Conservation (phyloP, 1,140 invertebrate genomes). For the Aphelinus certus region DNA sequence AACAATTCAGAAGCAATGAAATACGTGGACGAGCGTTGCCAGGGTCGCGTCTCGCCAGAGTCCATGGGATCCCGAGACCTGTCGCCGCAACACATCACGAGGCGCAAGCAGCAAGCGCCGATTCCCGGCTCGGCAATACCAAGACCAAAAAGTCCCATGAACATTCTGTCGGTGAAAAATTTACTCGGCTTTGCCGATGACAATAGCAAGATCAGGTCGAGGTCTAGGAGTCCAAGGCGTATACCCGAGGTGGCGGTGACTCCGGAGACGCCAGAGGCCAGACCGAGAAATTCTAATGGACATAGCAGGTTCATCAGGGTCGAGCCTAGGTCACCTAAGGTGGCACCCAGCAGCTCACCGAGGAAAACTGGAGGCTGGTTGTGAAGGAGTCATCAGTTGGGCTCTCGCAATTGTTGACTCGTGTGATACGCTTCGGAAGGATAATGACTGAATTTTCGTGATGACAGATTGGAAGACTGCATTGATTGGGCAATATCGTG, state of each 20-base stretch:
- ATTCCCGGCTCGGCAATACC: neutral
- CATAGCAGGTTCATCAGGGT: slow-evolving; percentile 42
- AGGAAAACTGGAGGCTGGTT: slow-evolving; percentile 46
- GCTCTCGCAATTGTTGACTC: no score
- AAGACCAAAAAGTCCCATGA: neutral
- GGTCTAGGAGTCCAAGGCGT: slow-evolving; percentile 46
- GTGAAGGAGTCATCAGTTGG: slow-evolving; percentile 16
- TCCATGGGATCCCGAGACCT: slow-evolving; percentile 9
- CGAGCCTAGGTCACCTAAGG: slow-evolving; percentile 41
- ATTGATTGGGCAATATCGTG: no score
- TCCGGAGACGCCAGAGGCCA: slow-evolving; percentile 37
- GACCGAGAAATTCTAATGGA: slow-evolving; percentile 24
- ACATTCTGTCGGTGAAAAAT: slow-evolving; percentile 36
- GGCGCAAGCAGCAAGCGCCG: slow-evolving; percentile 25
- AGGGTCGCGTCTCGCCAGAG: neutral
- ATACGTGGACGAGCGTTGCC: slow-evolving; percentile 19
- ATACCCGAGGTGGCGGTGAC: slow-evolving; percentile 43
- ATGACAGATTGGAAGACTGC: no score
- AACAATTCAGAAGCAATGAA: slow-evolving; percentile 1
- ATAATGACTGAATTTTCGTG: no score
- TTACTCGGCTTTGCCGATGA: neutral
- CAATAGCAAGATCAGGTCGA: slow-evolving; percentile 38
- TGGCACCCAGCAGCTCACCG: slow-evolving; percentile 38
- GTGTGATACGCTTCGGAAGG: no score
- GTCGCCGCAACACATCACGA: slow-evolving; percentile 37